phyloP scores from a whole-genome alignment of 2,113 vertebrate genomes.

The Pedionomus torquatus region DNA sequence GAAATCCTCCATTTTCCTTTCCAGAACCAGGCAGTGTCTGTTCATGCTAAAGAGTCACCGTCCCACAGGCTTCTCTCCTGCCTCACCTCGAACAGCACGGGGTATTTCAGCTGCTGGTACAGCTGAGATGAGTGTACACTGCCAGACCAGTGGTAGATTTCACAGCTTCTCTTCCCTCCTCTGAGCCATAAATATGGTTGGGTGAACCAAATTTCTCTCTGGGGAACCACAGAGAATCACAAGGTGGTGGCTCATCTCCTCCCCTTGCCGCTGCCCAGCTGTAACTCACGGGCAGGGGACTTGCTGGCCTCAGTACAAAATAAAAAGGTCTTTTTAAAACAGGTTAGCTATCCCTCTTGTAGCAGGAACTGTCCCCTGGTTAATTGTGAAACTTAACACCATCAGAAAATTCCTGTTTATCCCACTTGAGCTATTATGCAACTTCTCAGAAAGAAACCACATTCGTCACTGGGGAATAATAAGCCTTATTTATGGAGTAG shows the following conservation, averaged over 20 bases:
- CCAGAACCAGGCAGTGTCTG: accelerated
- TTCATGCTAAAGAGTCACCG: neutral
- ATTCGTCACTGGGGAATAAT: conserved; percentile 14
- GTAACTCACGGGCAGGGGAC: neutral
- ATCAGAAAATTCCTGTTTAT: conserved; percentile 31
- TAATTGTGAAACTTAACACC: conserved; percentile 29
- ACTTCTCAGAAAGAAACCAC: conserved; percentile 34
- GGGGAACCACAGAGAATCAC: neutral
- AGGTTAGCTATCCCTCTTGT: neutral
- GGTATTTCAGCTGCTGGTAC: neutral
- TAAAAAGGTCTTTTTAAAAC: neutral
- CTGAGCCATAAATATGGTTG: neutral
- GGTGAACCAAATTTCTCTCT: neutral
- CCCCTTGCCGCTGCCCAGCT: neutral
- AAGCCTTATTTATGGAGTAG: conserved; percentile 47
- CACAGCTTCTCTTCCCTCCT: neutral
- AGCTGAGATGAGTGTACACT: neutral
- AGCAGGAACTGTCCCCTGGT: neutral
- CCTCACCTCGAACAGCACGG: accelerated
- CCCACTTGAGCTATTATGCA: conserved; percentile 3
- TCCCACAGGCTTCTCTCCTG: neutral
- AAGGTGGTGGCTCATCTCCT: neutral
- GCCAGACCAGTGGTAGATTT: neutral
- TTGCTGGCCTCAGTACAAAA: neutral
- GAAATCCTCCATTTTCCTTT: neutral